Conservation (phyloP, 2,113 vertebrate species). For the Leucoraja erinaceus region DNA sequence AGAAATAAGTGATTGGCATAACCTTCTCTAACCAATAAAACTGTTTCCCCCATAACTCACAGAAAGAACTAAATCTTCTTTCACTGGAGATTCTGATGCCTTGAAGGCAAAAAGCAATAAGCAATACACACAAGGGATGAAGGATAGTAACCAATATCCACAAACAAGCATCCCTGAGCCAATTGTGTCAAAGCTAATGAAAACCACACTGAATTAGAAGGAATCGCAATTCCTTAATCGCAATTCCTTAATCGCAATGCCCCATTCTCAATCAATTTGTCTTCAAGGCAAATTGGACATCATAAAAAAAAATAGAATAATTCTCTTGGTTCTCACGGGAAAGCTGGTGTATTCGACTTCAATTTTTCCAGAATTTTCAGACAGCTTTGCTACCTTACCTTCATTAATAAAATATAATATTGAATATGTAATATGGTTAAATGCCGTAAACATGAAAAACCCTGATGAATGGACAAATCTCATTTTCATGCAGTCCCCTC, state of each 20-base stretch:
- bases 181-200: slow-evolving; percentile 18
- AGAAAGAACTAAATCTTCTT: background rate
- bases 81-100: slow-evolving; percentile 13
- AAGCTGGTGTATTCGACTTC: background rate
- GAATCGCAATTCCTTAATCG: background rate
- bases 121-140: background rate
- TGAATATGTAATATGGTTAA: background rate
- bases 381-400: background rate
- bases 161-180: background rate
- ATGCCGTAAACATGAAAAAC: background rate
- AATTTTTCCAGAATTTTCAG: slow-evolving; percentile 8
- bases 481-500: background rate
- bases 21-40: slow-evolving; percentile 19
- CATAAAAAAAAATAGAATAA: background rate
- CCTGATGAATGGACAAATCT: background rate
- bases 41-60: background rate
- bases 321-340: background rate
- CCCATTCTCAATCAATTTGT: too few species aligned
- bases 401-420: background rate
- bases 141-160: background rate
- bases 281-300: too few species aligned
- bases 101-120: slow-evolving; percentile 26
- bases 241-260: too few species aligned
- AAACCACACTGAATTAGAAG: background rate
- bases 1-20: background rate